These are phyloP conservation scores for Tubulanus polymorphus DNA, from an alignment of 2,888 invertebrate species.

Conservation along the genomic window DNA sequence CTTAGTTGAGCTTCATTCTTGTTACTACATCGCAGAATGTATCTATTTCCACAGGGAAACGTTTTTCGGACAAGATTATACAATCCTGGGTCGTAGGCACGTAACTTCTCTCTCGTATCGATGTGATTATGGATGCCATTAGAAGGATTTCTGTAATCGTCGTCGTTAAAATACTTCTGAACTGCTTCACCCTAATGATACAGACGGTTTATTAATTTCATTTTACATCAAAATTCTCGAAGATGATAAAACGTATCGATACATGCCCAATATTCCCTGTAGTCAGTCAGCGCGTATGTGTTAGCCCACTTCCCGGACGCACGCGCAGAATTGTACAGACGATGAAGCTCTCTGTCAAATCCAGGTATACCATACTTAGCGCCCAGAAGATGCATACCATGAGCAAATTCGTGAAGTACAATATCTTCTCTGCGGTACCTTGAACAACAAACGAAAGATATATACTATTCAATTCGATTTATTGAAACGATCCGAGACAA, in stretches of 20 bases:
- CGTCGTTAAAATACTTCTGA: conserved; percentile 32
- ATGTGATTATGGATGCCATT: conserved; percentile 26
- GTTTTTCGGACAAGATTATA: conserved; percentile 24
- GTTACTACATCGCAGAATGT: conserved; percentile 10
- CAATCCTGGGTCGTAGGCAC: conserved; percentile 25
- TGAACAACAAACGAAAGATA: no score
- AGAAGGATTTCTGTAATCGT: conserved; percentile 21
- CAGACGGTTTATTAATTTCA: no score
- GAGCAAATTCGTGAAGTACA: conserved; percentile 27
- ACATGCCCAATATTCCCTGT: conserved; percentile 23
- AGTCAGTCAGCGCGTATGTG: conserved; percentile 25
- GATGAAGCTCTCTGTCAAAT: conserved; percentile 20
- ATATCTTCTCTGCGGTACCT: conserved; percentile 24
- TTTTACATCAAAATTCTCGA: no score
- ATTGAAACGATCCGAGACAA: no score
- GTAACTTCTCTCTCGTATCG: conserved; percentile 25
- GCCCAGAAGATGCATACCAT: conserved; percentile 28
- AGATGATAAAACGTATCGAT: neutral
- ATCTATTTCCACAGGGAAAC: conserved; percentile 31
- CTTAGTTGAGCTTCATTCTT: neutral
- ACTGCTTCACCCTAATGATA: conserved; percentile 27
- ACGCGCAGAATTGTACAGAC: conserved; percentile 20
- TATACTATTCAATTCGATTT: no score
- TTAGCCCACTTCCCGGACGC: conserved; percentile 23
- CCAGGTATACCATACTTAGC: conserved; percentile 23